Base-by-base conservation (phyloP, 1,140 invertebrate genomes). In the Amphibalanus amphitrite region DNA sequence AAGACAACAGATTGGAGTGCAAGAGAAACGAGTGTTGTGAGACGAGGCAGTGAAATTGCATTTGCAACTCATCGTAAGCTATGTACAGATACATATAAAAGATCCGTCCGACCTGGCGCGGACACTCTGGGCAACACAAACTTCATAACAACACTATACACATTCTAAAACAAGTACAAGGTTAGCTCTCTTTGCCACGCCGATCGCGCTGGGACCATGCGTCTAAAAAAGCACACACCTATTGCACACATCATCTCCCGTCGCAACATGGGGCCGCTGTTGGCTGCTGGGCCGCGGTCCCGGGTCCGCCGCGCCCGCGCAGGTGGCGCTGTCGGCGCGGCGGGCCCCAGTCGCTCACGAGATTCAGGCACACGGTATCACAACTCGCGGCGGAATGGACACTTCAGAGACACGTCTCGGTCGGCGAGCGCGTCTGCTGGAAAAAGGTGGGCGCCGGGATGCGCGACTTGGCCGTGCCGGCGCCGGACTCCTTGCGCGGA, bases 391-490 rank as follows among this genome's bases (percentile, higher is more conserved):
- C 13, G 47, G 47, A 59, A 59, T 59, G 47, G 47, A 20, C 47
- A 13, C 10, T 23, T 59, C 47, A 59, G 10, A 59, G 47, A 20
- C 47, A 59, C 47, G 47, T 59, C 47, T 59, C 47, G 10, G 47
- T 59, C 47, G 47, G 47, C 47, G 47, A 59, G 47, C 47, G 47
- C 47, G 47, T 13, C 47, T 59, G 70, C 47, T 59, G 70, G 67
- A 73, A 75, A 68, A 74, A 75, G 40, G 72, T 73, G n/a, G 75
- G 75, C 26, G 75, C 75, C 26, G 75, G 75, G 38, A 75, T 75
- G 20, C 75, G 72, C 10, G 75, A 75, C 47, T 23, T 59, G 47
- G 33, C 33, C 33, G 33, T 38, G 28, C 74, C 74, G 17, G 73
- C 71, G 59, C 75, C 73, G 38, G 67, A 65, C 47, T 59, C 47